Evolutionary conservation across 2,113 vertebrate species (phyloP).

Genomic region (Sigmodon hispidus): DNA sequence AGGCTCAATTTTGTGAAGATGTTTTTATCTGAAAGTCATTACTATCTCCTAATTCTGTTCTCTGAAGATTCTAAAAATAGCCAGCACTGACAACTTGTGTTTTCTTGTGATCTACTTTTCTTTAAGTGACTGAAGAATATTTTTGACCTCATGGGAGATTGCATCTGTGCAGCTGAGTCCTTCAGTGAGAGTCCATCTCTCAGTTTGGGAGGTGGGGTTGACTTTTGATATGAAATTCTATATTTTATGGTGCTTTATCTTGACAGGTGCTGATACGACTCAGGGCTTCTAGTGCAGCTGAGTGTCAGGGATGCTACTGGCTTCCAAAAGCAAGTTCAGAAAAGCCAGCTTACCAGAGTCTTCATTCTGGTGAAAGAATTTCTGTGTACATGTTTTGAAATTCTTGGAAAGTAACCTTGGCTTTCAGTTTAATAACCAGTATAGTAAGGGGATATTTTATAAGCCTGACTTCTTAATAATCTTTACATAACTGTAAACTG

Average conservation of each 20-base stretch:
- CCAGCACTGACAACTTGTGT: neutral
- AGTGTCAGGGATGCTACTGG: neutral
- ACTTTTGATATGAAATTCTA: neutral
- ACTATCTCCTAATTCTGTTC: conserved; percentile 19
- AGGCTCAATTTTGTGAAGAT: neutral
- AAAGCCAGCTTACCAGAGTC: neutral
- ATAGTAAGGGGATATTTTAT: conserved; percentile 6
- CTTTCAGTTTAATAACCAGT: conserved; percentile 25
- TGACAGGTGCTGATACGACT: neutral
- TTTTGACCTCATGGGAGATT: neutral
- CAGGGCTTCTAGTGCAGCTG: neutral
- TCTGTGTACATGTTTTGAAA: neutral
- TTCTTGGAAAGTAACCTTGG: neutral
- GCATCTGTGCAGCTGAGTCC: neutral
- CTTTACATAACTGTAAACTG: neutral
- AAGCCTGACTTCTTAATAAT: neutral
- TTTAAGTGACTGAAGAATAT: neutral
- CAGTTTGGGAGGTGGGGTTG: neutral
- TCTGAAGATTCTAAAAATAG: conserved; percentile 47
- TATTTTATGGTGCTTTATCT: neutral
- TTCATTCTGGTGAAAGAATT: neutral
- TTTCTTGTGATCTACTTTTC: conserved; percentile 25
- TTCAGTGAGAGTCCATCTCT: neutral
- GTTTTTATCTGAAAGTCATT: conserved; percentile 49
- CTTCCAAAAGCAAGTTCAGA: conserved; percentile 7